Evolutionary conservation across 53 echinoderm and acorn worm species (phyloP).

Genomic region (Holothuria scabra): DNA sequence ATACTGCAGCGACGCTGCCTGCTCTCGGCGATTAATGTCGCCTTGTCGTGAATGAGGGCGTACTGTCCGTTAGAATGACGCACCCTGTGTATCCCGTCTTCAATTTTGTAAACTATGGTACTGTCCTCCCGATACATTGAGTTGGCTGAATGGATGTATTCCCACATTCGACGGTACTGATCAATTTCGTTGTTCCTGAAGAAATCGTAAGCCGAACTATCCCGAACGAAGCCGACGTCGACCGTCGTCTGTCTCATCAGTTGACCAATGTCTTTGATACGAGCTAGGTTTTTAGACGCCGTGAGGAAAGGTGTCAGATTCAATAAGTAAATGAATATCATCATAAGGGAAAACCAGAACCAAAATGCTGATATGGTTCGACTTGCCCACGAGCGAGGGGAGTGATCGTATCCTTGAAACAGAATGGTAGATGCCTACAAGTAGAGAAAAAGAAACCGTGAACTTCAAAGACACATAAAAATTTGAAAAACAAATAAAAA

Average conservation of each 20-base stretch:
- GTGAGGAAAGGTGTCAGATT: slow-evolving; percentile 86
- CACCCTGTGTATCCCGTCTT: slow-evolving; percentile 82
- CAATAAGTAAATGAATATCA: slow-evolving; percentile 85
- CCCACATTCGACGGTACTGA: slow-evolving; percentile 82
- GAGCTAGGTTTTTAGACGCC: slow-evolving; percentile 78
- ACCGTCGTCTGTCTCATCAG: slow-evolving; percentile 87
- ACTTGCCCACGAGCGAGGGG: slow-evolving; percentile 84
- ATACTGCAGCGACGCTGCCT: slow-evolving; percentile 78
- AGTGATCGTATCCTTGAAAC: slow-evolving; percentile 85
- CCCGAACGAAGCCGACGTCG: slow-evolving; percentile 87
- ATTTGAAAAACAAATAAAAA: no score
- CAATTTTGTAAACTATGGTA: slow-evolving; percentile 76
- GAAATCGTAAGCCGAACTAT: slow-evolving; percentile 88
- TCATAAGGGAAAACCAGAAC: slow-evolving; percentile 84
- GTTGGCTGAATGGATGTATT: slow-evolving; percentile 86
- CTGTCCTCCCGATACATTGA: slow-evolving; percentile 88
- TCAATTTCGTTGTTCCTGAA: slow-evolving; percentile 81
- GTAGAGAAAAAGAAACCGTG: not conserved
- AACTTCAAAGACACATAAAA: no score
- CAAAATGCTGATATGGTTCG: slow-evolving; percentile 84
- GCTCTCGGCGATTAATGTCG: slow-evolving; percentile 72
- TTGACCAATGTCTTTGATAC: slow-evolving; percentile 78
- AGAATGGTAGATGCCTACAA: slow-evolving; percentile 64
- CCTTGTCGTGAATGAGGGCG: slow-evolving; percentile 86
- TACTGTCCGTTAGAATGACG: slow-evolving; percentile 92